A percentile compares a stretch with the other conserved stretches of the same genome.
Evolutionary conservation across 2,113 vertebrate genomes (phyloP).

Genomic region (Podiceps cristatus): DNA sequence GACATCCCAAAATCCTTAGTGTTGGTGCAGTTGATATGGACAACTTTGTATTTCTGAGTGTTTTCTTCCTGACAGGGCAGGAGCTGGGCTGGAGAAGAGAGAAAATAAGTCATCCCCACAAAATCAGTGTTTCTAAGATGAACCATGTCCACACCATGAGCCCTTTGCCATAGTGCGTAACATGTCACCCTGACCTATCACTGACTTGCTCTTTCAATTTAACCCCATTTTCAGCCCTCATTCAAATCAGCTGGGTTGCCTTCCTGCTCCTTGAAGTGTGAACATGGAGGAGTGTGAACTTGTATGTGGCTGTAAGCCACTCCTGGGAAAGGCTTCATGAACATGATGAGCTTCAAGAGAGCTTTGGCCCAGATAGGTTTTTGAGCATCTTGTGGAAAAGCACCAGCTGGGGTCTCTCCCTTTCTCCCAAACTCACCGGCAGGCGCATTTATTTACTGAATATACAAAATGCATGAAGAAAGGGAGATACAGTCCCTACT

Average conservation of each 20-base stretch:
- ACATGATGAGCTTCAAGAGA: neutral
- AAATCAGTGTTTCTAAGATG: neutral
- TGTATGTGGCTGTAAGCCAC: fast-evolving
- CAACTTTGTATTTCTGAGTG: neutral
- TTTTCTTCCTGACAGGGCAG: neutral
- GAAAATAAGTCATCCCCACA: neutral
- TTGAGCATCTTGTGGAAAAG: neutral
- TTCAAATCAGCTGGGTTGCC: neutral
- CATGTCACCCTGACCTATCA: fast-evolving
- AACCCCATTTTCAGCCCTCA: neutral
- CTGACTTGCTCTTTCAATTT: neutral
- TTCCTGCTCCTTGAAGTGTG: neutral
- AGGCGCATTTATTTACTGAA: neutral
- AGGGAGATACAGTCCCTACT: neutral
- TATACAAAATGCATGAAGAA: neutral
- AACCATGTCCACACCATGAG: neutral
- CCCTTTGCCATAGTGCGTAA: neutral
- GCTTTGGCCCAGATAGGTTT: neutral
- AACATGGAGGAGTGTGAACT: fast-evolving
- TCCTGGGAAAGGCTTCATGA: neutral
- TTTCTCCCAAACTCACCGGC: neutral
- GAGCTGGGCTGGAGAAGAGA: neutral
- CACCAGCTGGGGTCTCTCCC: neutral
- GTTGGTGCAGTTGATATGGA: neutral
- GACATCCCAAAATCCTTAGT: neutral